Evolutionary conservation across 2,113 vertebrate species (phyloP).

Genomic region (Cercocebus atys): DNA sequence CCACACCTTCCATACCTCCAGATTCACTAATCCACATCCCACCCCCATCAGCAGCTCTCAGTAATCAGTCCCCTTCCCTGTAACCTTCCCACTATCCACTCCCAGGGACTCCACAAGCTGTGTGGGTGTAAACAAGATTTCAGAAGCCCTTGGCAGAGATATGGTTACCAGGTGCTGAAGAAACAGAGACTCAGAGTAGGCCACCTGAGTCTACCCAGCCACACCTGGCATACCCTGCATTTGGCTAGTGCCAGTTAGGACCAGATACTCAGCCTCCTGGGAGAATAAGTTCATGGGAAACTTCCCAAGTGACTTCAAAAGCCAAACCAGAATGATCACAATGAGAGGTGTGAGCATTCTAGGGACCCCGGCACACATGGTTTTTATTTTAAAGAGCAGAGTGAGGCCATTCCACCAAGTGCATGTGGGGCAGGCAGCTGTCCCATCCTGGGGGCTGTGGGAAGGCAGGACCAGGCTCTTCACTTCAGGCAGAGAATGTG

Average conservation of each 20-base stretch:
- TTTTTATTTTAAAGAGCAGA: background rate
- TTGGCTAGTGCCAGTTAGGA: background rate
- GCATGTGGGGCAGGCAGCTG: background rate
- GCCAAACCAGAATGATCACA: background rate
- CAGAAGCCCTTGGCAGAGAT: background rate
- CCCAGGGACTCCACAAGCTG: background rate
- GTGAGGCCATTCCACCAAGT: background rate
- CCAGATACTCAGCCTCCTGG: background rate
- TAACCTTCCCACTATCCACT: background rate
- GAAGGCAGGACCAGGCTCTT: background rate
- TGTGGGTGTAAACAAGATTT: background rate
- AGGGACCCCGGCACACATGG: background rate
- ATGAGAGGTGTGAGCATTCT: background rate
- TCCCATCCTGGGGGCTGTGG: fast-evolving
- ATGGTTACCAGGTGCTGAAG: background rate
- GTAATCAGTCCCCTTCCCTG: background rate
- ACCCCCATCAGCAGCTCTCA: background rate
- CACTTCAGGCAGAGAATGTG: background rate
- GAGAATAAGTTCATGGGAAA: background rate
- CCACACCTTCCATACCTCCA: background rate
- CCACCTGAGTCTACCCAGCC: background rate
- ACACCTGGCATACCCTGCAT: background rate
- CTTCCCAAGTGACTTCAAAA: background rate
- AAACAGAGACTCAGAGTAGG: background rate
- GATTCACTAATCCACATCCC: background rate